phyloP scores from a whole-genome alignment of 2,888 invertebrate genomes.

The Protophormia terraenovae region DNA sequence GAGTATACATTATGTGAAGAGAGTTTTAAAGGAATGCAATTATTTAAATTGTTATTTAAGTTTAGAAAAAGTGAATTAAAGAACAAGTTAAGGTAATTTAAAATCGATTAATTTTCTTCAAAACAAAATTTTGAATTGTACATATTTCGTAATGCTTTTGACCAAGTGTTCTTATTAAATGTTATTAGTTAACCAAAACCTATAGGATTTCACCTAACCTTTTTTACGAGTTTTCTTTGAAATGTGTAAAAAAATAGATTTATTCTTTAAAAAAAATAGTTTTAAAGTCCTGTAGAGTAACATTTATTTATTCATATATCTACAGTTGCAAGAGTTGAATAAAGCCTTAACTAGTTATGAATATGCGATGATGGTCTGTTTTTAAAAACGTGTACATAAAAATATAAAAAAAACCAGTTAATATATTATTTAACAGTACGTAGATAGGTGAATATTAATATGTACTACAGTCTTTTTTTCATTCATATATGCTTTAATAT shows the following conservation, averaged over 20 bases:
- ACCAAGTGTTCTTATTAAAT: no score
- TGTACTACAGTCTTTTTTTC: no score
- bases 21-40: slow-evolving; percentile 13
- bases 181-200: no score
- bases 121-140: no score
- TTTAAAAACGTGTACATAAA: slow-evolving; percentile 23
- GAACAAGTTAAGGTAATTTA: no score
- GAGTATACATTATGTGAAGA: not conserved
- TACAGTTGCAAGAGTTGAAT: not conserved
- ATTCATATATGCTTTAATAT: slow-evolving; percentile 10
- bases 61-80: no score
- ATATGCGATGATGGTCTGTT: slow-evolving; percentile 44
- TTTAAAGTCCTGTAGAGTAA: not conserved
- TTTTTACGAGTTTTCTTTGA: no score
- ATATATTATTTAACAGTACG: slow-evolving; percentile 39
- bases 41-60: not conserved
- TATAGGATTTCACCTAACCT: no score
- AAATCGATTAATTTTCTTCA: no score
- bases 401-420: slow-evolving; percentile 8
- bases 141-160: no score
- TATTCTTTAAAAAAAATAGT: no score
- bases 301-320: not conserved
- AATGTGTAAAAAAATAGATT: no score
- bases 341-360: slow-evolving; percentile 23
- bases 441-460: not conserved